Percentiles rank a stretch among this genome's conserved stretches.
Conservation (phyloP, 2,113 vertebrate species). For the Eclectus roratus region DNA sequence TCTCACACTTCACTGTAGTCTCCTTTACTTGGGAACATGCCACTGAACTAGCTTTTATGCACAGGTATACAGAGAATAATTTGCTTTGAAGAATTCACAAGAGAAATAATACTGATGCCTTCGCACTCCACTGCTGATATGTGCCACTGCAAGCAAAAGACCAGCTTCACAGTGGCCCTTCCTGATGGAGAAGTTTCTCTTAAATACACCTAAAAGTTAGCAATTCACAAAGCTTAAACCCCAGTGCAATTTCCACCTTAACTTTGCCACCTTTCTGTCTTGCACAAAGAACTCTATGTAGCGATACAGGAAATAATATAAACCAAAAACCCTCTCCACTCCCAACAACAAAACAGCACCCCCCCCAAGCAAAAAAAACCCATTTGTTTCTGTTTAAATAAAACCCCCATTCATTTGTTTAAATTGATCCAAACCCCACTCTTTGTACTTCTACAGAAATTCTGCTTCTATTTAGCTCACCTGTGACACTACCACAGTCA, state of each 20-base stretch:
- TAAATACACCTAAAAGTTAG: not conserved
- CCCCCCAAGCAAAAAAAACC: not conserved
- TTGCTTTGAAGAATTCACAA: not conserved
- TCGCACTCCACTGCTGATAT: not conserved
- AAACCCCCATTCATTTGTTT: not conserved
- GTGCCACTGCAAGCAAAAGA: not conserved
- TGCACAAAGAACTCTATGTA: not conserved
- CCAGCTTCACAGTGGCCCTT: not conserved
- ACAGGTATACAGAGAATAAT: not conserved
- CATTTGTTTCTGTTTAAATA: not conserved
- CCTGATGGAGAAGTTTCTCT: not conserved
- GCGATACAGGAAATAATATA: not conserved
- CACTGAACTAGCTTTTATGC: not conserved
- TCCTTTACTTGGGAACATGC: not conserved
- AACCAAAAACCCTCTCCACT: rapidly evolving
- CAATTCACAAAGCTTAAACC: not conserved
- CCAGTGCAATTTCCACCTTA: not conserved
- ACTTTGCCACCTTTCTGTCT: not conserved
- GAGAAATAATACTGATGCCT: not conserved
- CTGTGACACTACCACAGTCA: not conserved
- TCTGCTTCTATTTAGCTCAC: not conserved
- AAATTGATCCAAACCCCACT: not conserved
- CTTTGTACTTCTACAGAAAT: not conserved
- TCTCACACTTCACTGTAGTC: not conserved
- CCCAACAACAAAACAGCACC: not conserved